Percentiles rank a stretch among this genome's conserved stretches.
phyloP scores from a whole-genome alignment of 2,888 invertebrate species.

The Malachius bipustulatus region DNA sequence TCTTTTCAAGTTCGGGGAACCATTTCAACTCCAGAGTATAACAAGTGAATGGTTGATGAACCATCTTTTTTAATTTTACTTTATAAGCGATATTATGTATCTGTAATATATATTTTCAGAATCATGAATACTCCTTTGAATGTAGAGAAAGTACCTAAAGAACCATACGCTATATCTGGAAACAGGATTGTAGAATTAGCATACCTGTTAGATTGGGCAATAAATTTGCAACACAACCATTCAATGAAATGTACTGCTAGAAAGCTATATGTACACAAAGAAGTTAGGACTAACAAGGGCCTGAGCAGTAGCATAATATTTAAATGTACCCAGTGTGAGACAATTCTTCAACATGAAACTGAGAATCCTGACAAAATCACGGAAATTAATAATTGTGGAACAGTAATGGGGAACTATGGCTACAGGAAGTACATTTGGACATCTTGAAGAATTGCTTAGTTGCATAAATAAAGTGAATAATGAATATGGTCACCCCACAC shows the following conservation, averaged over 20 bases:
- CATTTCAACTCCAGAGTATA: no score
- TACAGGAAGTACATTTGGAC: slow-evolving; percentile 15
- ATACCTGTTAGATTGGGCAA: slow-evolving; percentile 14
- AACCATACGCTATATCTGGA: slow-evolving; percentile 6
- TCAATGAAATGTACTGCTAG: slow-evolving; percentile 15
- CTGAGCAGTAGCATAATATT: slow-evolving; percentile 14
- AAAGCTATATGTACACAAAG: slow-evolving; percentile 10
- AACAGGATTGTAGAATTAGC: slow-evolving; percentile 16
- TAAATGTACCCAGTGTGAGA: slow-evolving; percentile 12
- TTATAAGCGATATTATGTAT: no score
- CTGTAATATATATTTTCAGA: no score
- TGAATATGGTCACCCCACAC: no score
- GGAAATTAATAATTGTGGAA: slow-evolving; percentile 13
- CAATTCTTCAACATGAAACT: slow-evolving; percentile 8
- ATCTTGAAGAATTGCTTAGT: slow-evolving; percentile 14
- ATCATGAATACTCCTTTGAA: no score
- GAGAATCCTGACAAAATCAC: slow-evolving; percentile 12
- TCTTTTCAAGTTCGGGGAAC: no score
- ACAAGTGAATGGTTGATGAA: no score
- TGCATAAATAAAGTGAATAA: slow-evolving; percentile 17
- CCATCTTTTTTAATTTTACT: no score
- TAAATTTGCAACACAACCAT: slow-evolving; percentile 13
- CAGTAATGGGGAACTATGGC: slow-evolving; percentile 17
- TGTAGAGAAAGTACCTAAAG: background rate
- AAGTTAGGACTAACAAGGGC: slow-evolving; percentile 11